These are phyloP conservation scores for Nomada lathburiana DNA, from an alignment of 2,888 invertebrate genomes.

Conservation along the genomic window DNA sequence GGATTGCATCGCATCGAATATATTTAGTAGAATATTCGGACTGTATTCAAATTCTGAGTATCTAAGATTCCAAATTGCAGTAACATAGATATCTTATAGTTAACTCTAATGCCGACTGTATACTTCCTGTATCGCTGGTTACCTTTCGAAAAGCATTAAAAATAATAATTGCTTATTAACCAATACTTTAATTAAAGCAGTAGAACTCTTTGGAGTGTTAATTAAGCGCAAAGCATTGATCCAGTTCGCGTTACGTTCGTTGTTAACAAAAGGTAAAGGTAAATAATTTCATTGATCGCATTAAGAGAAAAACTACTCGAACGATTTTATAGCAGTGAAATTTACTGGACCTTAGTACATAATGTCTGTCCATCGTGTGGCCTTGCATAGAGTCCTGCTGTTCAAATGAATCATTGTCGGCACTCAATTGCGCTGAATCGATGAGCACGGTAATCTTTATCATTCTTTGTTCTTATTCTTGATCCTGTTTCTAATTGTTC, in stretches of 20 bases:
- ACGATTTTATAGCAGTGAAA: conserved; percentile 3
- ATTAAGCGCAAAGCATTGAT: too few species aligned
- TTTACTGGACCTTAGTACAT: not conserved
- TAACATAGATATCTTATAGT: not conserved
- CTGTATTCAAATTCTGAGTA: not conserved
- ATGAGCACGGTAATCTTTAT: not conserved
- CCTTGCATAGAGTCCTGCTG: not conserved
- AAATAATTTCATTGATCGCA: too few species aligned
- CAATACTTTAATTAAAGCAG: too few species aligned
- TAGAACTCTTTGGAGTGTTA: too few species aligned
- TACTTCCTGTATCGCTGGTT: too few species aligned
- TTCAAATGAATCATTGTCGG: not conserved
- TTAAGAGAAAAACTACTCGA: not conserved
- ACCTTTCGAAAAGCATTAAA: too few species aligned
- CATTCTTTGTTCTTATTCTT: not conserved
- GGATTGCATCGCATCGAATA: conserved; percentile 7
- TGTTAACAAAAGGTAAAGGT: too few species aligned
- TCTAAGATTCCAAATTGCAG: not conserved
- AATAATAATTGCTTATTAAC: too few species aligned
- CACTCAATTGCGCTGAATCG: not conserved
- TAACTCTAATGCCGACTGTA: not conserved
- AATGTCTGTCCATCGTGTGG: not conserved
- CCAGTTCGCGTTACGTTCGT: too few species aligned
- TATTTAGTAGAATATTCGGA: not conserved
- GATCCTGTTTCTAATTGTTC: not conserved